phyloP scores from a whole-genome alignment of 23 tunicate species.

The Halocynthia roretzi region DNA sequence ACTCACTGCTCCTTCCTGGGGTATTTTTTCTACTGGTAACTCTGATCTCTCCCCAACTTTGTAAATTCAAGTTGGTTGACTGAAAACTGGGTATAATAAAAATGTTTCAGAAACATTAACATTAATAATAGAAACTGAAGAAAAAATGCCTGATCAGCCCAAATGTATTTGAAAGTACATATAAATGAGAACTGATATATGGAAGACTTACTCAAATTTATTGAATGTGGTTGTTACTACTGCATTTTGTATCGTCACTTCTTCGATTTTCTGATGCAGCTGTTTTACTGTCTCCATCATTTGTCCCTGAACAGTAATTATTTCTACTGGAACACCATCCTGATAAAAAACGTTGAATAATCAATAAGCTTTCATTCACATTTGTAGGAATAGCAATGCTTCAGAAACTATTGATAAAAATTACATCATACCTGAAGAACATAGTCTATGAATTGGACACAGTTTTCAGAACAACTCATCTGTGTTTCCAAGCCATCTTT shows the following conservation, averaged over 20 bases:
- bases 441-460: conserved; percentile 29
- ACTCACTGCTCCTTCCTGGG: too few species aligned
- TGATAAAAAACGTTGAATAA: background rate
- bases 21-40: too few species aligned
- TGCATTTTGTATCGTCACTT: background rate
- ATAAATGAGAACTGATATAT: too few species aligned
- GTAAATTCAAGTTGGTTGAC: too few species aligned
- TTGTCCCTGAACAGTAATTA: conserved; percentile 10
- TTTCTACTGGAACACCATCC: conserved; percentile 26
- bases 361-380: conserved; percentile 1
- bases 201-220: too few species aligned
- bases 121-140: too few species aligned
- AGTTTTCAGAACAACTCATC: conserved; percentile 35
- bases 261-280: conserved; percentile 1
- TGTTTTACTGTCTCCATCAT: conserved; percentile 30
- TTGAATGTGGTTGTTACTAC: too few species aligned
- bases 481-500: conserved; percentile 28
- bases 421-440: conserved; percentile 30
- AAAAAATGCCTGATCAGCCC: too few species aligned
- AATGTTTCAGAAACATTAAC: too few species aligned
- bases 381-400: background rate
- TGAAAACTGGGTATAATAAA: too few species aligned
- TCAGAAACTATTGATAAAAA: background rate
- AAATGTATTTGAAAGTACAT: too few species aligned
- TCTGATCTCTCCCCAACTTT: too few species aligned